These are phyloP conservation scores for Bellardia bayeri DNA, from an alignment of 2,888 invertebrate genomes.

Conservation along the genomic window DNA sequence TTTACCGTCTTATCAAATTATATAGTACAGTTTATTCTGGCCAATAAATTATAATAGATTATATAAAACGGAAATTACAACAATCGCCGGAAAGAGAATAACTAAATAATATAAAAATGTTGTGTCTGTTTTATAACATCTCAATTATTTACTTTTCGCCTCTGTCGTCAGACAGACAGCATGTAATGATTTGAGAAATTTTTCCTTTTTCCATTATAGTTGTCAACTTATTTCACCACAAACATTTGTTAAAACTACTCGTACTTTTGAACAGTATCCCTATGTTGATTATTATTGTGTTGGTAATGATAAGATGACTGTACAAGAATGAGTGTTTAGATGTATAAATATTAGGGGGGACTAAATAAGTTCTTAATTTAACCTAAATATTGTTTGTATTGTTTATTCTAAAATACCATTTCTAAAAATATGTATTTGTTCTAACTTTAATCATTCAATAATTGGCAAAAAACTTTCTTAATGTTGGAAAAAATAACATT, in stretches of 20 bases:
- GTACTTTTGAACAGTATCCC: constrained; percentile 6
- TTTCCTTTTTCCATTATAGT: constrained; percentile 38
- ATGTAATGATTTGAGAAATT: constrained; percentile 51
- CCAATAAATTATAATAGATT: background rate
- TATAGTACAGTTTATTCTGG: too few relatives aligned
- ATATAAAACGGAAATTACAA: constrained; percentile 40
- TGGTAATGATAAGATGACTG: constrained; percentile 23
- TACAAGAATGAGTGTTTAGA: background rate
- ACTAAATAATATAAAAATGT: constrained; percentile 26
- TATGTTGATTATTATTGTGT: constrained; percentile 13
- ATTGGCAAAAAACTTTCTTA: too few relatives aligned
- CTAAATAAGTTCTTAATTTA: too few relatives aligned
- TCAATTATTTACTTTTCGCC: constrained; percentile 7
- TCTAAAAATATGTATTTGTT: too few relatives aligned
- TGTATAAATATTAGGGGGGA: background rate
- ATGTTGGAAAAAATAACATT: too few relatives aligned
- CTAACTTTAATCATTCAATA: too few relatives aligned
- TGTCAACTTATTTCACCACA: constrained; percentile 69
- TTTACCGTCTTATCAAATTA: too few relatives aligned
- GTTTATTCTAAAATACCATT: too few relatives aligned
- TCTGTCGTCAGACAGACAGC: background rate
- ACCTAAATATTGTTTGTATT: too few relatives aligned
- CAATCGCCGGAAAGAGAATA: constrained; percentile 48
- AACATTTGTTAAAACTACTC: constrained; percentile 59
- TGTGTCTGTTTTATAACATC: background rate